A percentile compares a stretch with the other conserved stretches of the same genome.
These are phyloP conservation scores for Muscicapa striata DNA, from an alignment of 2,797 vertebrate species.

Conservation along the genomic window DNA sequence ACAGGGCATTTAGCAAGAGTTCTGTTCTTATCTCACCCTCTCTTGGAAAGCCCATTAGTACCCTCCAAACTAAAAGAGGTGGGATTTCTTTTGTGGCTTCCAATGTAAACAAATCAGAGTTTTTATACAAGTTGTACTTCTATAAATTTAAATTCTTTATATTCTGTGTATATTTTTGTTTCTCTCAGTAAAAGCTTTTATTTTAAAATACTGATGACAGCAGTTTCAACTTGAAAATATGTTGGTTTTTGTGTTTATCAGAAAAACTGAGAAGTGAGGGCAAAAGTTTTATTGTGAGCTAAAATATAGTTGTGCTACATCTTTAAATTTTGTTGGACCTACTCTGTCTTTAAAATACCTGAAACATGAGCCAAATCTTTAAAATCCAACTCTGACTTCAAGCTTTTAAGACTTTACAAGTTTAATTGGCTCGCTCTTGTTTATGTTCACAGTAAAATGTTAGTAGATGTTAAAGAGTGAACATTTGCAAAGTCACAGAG, in stretches of 20 bases:
- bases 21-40: constrained; percentile 22
- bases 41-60: constrained; percentile 33
- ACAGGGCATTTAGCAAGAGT: not conserved
- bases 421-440: constrained; percentile 22
- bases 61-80: not conserved
- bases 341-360: constrained; percentile 22
- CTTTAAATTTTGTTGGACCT: not conserved
- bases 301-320: not conserved
- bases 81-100: constrained; percentile 37
- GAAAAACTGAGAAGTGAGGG: not conserved
- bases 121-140: constrained; percentile 3
- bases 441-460: constrained; percentile 19
- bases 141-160: constrained; percentile 50
- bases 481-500: not conserved
- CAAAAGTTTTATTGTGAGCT: constrained; percentile 40
- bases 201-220: constrained; percentile 37
- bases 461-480: constrained; percentile 6
- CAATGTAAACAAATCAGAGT: constrained; percentile 17
- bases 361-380: constrained; percentile 24
- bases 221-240: constrained; percentile 27
- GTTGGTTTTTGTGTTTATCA: not conserved
- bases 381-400: constrained; percentile 25
- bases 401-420: constrained; percentile 26
- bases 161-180: constrained; percentile 8
- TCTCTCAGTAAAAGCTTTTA: constrained; percentile 30